Evolutionary conservation across 2,888 invertebrate genomes (phyloP), one percentile per base, ranked within the genome.

Genomic region (Agapostemon virescens): DNA sequence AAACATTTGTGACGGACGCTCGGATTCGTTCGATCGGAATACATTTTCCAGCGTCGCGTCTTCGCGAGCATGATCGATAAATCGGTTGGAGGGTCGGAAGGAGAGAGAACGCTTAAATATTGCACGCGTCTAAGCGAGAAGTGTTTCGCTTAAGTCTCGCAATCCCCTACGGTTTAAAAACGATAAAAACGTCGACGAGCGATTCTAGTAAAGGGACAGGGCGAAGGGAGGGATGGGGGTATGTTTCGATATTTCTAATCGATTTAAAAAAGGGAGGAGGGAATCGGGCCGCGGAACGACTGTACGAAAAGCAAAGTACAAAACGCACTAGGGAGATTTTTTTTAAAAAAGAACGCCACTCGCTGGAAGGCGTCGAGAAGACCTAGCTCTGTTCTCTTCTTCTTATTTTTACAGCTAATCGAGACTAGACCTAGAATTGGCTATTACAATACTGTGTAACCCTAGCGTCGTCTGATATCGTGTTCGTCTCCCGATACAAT

Each of bases 391-490:
- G 73, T 74, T n/a, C n/a, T n/a, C n/a, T n/a, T n/a, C n/a, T n/a
- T n/a, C n/a, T n/a, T n/a, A n/a, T n/a, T n/a, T 84, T 76, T 71
- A 79, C 66, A 79, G 40, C 83, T 83, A 82, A 66, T 75, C 45
- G 23, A 83, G 87, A 90, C 87, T 89, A 89, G 87, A 87, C 66
- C 86, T 89, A 89, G 77, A 77, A 84, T 87, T 87, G 86, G 79
- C 82, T 87, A 85, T 75, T 82, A 82, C 83, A 89, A 87, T 89
- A 89, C 87, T 89, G 86, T 77, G 78, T 23, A 83, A 30, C 79
- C 69, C 77, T 84, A 79, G 61, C 68, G 30, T 76, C 64, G 55
- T 55, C 55, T 55, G 55, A 55, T 82, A 66, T 73, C 58, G 17
- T 67, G 63, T 72, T 78, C 49, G 63, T 79, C 30, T 45, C 15